Evolutionary conservation across 2,113 vertebrate genomes (phyloP).

Genomic region (Protobothrops mucrosquamatus): DNA sequence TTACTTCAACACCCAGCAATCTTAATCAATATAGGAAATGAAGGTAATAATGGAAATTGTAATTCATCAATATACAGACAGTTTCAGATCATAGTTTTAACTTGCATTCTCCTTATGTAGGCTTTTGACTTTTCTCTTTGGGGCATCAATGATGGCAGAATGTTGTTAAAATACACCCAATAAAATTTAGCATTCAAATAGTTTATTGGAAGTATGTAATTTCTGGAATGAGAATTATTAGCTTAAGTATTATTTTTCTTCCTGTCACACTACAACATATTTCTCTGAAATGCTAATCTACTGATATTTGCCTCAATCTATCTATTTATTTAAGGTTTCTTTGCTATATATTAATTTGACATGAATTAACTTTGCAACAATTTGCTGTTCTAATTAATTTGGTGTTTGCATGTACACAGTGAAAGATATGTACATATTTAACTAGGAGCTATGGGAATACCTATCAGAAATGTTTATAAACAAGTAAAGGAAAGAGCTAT

Average conservation of each 20-base stretch:
- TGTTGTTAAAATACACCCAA: background rate
- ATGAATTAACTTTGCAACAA: background rate
- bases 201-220: background rate
- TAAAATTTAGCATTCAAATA: background rate
- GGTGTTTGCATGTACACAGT: background rate
- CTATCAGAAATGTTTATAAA: background rate
- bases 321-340: constrained; percentile 10
- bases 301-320: background rate
- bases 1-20: background rate
- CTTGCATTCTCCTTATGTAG: background rate
- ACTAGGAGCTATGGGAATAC: background rate
- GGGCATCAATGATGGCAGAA: background rate
- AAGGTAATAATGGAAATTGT: background rate
- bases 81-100: background rate
- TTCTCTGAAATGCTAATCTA: constrained; percentile 3
- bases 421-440: background rate
- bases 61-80: background rate
- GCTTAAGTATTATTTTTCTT: background rate
- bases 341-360: background rate
- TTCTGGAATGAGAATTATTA: background rate
- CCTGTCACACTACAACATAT: background rate
- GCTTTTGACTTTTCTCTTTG: background rate
- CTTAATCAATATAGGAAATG: background rate
- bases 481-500: background rate
- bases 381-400: background rate